phyloP scores from a whole-genome alignment of 1,140 invertebrate genomes.

The Lerema accius region DNA sequence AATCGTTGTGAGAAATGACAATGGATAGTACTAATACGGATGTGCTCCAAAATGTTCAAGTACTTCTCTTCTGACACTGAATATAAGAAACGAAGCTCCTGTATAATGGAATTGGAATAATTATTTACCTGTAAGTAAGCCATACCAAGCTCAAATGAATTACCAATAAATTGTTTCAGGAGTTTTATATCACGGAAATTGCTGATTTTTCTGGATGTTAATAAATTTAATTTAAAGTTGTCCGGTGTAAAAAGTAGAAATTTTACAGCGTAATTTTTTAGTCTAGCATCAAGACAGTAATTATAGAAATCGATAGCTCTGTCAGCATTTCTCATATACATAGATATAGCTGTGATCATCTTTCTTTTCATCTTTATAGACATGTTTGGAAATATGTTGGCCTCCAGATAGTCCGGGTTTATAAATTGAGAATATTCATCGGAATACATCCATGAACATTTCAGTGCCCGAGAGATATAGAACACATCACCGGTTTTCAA shows the following conservation, averaged over 20 bases:
- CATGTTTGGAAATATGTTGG: conserved; percentile 45
- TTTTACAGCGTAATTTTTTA: conserved; percentile 37
- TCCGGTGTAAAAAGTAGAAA: conserved; percentile 41
- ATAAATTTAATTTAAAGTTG: conserved; percentile 35
- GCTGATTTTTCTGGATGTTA: not conserved
- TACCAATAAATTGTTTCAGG: conserved; percentile 38
- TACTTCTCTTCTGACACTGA: conserved; percentile 36
- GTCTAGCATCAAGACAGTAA: conserved; percentile 39
- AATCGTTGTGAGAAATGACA: conserved; percentile 27
- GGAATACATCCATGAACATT: conserved; percentile 44
- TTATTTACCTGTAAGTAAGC: conserved; percentile 29
- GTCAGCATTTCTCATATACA: conserved; percentile 37
- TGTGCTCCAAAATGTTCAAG: conserved; percentile 41
- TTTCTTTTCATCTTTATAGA: conserved; percentile 43
- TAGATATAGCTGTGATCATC: not conserved
- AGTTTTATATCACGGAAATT: not conserved
- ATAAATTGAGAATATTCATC: conserved; percentile 41
- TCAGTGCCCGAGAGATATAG: conserved; percentile 45
- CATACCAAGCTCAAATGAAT: conserved; percentile 34
- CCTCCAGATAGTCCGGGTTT: conserved; percentile 39
- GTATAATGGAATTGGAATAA: conserved; percentile 7
- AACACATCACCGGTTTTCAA: conserved; percentile 50
- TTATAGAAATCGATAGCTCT: conserved; percentile 39
- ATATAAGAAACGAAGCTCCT: conserved; percentile 39
- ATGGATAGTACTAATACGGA: not conserved